Base-by-base conservation (phyloP, 2,113 vertebrate genomes). In the Brevimyrus niger region DNA sequence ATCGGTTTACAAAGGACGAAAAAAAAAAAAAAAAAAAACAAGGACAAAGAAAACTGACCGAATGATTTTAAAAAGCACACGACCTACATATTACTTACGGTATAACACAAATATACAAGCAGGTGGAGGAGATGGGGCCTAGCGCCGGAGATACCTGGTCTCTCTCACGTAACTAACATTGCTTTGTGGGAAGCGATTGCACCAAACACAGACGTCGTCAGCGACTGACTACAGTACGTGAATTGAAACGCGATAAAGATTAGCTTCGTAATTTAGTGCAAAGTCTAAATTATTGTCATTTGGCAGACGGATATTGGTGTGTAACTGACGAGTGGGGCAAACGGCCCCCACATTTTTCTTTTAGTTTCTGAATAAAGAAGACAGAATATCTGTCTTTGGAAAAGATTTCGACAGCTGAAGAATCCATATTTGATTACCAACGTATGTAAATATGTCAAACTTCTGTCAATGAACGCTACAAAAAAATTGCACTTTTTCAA, bases 401-500 rank as follows among this genome's bases (percentile, higher is more conserved):
- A 86, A 51, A 46, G 3, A 86, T 50, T 84, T 46, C 3, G 3
- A 88, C 58, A 31, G 31, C 65, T 51, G 87, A 46, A 50, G 87
- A 88, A 87, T 58, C 13, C 51, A 87, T 17, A 87, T 38, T 42
- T 7, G 47, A 88, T 48, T 42, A 53, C 69, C 80, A 88, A 82
- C 38, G 44, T 46, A 82, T 38, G 65, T 48, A 21, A 9, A 80
- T 19, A 44, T 42, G 65, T 35, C 27, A 50, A 51, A 76, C n/a
- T 31, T 87, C 31, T 55, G 48, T 47, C 51, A 58, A 58, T 58
- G 35, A 15, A 87, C 13, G 53, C 19, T n/a, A 35, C 44, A 38
- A 42, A 73, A 61, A 88, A 88, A 88, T 88, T 88, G 87, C 87
- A 88, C 87, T 88, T 88, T 31, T 51, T 31, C 13, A 88, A 50